Conservation (phyloP, 1,140 invertebrate species). For the Dendrolimus punctatus region DNA sequence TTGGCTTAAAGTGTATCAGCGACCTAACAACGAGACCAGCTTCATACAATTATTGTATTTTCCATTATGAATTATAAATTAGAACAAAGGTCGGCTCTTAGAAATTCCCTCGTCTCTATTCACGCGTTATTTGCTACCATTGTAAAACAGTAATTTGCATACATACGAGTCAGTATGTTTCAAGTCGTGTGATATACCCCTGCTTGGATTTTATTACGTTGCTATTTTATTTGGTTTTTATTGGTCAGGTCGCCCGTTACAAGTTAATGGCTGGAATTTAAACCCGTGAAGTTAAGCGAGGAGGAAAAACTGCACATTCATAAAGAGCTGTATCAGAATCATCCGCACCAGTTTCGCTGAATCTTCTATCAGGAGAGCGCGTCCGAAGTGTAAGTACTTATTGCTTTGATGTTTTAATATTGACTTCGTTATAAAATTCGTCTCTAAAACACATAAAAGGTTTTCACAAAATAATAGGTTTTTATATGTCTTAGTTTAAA, state of each 20-base stretch:
- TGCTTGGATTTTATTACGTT: slow-evolving; percentile 13
- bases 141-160: slow-evolving; percentile 20
- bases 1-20: neutral
- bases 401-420: slow-evolving; percentile 1
- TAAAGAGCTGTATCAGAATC: neutral
- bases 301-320: slow-evolving; percentile 14
- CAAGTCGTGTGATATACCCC: slow-evolving; percentile 5
- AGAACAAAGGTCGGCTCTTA: neutral
- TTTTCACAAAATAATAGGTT: neutral
- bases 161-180: slow-evolving; percentile 7
- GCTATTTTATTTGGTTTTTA: slow-evolving; percentile 22
- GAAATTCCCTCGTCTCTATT: slow-evolving; percentile 5
- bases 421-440: neutral
- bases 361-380: slow-evolving; percentile 5
- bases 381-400: slow-evolving; percentile 4
- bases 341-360: slow-evolving; percentile 8
- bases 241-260: slow-evolving; percentile 11
- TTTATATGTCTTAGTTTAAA: neutral
- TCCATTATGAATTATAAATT: neutral
- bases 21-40: neutral
- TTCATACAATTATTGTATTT: no score
- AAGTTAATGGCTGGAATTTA: slow-evolving; percentile 16
- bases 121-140: slow-evolving; percentile 9
- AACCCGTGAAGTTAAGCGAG: slow-evolving; percentile 12
- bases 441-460: neutral